Conservation (phyloP, 2,113 vertebrate species). For the Pituophis catenifer region DNA sequence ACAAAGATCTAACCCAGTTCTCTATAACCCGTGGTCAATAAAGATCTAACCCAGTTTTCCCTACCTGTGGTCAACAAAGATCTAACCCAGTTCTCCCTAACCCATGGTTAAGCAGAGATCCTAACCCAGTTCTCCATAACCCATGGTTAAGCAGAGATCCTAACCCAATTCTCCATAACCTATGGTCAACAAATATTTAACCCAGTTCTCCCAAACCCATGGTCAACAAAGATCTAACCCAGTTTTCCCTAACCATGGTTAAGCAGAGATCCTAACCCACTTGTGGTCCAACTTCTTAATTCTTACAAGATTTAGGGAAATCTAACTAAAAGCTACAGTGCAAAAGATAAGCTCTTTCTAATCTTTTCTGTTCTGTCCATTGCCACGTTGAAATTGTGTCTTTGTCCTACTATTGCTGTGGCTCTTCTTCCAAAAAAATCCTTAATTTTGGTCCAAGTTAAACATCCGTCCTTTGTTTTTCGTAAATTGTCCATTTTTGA, state of each 20-base stretch:
- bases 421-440: background rate
- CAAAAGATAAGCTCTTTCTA: background rate
- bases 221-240: background rate
- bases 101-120: too few relatives aligned
- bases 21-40: too few relatives aligned
- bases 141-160: too few relatives aligned
- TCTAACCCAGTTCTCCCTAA: too few relatives aligned
- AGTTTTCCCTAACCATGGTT: background rate
- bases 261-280: background rate
- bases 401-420: background rate
- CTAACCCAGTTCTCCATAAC: too few relatives aligned
- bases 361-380: background rate
- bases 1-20: too few relatives aligned
- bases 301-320: background rate
- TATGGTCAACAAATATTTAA: too few relatives aligned
- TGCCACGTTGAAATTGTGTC: background rate
- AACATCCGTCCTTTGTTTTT: background rate
- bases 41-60: background rate
- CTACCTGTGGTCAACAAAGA: too few relatives aligned
- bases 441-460: background rate
- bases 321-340: background rate
- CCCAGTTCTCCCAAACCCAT: too few relatives aligned
- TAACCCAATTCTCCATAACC: too few relatives aligned
- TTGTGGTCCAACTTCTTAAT: background rate
- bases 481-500: background rate